These are phyloP conservation scores for Amphilophus citrinellus DNA, from an alignment of 2,113 vertebrate species.

Conservation along the genomic window DNA sequence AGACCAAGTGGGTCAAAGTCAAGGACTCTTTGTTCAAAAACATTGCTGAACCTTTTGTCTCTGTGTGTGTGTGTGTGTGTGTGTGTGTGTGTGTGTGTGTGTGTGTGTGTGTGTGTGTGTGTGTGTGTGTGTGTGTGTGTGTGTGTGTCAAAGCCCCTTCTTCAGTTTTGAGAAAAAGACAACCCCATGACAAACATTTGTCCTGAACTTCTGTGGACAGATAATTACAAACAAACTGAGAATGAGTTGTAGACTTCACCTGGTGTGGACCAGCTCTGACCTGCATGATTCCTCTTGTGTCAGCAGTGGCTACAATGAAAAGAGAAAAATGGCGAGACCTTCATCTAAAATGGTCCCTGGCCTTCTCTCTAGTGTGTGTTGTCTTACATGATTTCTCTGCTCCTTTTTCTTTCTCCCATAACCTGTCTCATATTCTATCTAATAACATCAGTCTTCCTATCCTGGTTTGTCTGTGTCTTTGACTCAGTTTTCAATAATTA, in stretches of 20 bases:
- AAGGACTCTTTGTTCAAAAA: slow-evolving; percentile 21
- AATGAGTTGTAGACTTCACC: not conserved
- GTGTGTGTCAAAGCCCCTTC: not conserved
- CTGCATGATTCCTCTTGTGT: not conserved
- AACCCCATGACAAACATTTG: not conserved
- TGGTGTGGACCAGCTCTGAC: slow-evolving; percentile 3
- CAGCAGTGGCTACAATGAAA: not conserved
- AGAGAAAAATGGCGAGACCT: slow-evolving; percentile 37
- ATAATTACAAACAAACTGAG: slow-evolving; percentile 1
- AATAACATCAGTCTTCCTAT: slow-evolving; percentile 14
- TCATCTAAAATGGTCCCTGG: slow-evolving; percentile 23
- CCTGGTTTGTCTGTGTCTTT: not conserved
- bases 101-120: too few species aligned
- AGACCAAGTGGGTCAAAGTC: not conserved
- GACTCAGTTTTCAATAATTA: slow-evolving; percentile 35
- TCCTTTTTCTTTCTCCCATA: not conserved
- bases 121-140: too few species aligned
- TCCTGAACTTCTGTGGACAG: not conserved
- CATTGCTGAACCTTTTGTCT: not conserved
- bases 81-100: not conserved
- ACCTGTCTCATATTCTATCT: not conserved
- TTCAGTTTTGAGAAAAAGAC: not conserved
- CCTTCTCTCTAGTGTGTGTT: slow-evolving; percentile 5
- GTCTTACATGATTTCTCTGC: slow-evolving; percentile 32
- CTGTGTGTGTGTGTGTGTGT: not conserved